Base-by-base conservation (phyloP, 2,888 invertebrate genomes). In the Dryocosmus kuriphilus region DNA sequence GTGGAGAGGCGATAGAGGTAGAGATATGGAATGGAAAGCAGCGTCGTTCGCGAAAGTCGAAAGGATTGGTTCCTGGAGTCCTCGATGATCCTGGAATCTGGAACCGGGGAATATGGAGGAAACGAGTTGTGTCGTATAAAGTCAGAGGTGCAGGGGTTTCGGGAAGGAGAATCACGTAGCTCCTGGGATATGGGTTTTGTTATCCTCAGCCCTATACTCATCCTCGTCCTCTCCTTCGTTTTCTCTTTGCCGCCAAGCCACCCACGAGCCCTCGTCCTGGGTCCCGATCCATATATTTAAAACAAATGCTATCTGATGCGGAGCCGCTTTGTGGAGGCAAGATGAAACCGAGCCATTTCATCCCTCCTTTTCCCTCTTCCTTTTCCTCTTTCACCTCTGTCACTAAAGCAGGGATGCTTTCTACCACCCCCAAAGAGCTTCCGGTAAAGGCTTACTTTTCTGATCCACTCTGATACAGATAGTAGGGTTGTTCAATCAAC, bases 301-400 rank as follows among this genome's bases (percentile, higher is more conserved):
- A 91, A 91, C 90, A 90, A 91, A 91, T 91, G 90, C 89, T 90
- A 91, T 91, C 90, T 90, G 91, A 91, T 91, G 89, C 89, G 86
- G 87, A 88, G 86, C 84, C 87, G 88, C 90, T 88, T 88, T 89
- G 89, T 90, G 89, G 86, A 89, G 87, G 86, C 87, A 86, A 89
- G 88, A 89, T 88, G 89, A 88, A 87, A 87, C 87, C 88, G 82
- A 85, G 83, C 86, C 83, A 84, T 84, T 79, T 81, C 81, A 79
- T 80, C 80, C 82, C 81, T 80, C 71, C 79, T 79, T 83, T 82
- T 77, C 71, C 79, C 81, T 73, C 75, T 74, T 75, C 62, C 75
- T 63, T 67, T 77, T 74, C 60, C 74, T 41, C 35, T 75, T 75
- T 75, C 71, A n/a, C 27, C 78, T 41, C 75, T 83, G 80, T 85